Evolutionary conservation across 1,140 invertebrate species (phyloP), one percentile per base, ranked within the genome.

Genomic region (Drosophila insularis): DNA sequence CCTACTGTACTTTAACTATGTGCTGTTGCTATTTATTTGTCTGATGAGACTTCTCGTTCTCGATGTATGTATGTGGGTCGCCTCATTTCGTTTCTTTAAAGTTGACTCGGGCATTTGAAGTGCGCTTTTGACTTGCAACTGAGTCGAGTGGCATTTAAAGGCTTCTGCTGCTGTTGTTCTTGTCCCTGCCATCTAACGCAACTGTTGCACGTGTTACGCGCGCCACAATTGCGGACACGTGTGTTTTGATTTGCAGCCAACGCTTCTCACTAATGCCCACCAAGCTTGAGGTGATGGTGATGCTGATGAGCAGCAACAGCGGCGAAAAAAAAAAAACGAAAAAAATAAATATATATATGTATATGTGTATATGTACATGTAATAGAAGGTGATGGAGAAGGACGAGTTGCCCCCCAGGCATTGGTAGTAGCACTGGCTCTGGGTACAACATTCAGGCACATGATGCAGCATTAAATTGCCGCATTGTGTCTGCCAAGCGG

Each of bases 401-500:
- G 14, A 23, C 32, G 27, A 46, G 65, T 67, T 75, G 82, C 89
- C 86, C 84, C 61, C 65, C 75, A 63, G 89, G 43, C 43, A 46
- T 19, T 46, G 43, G 43, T 17, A 13, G 10, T 37, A 10, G 35
- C 35, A 37, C 35, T 11, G 10, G 35, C 43, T 21, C 43, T 46
- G 43, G 17, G 14, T 2, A 14, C 4, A 2, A 17, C 43, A 7
- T 27, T 5, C 43, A 7, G 43, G 85, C 81, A 85, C 89, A 91
- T 91, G 89, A 91, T 91, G 90, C 90, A 91, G 90, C 90, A 91
- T 91, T 91, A 91, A 91, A 91, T 91, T 91, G 90, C 85, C 89
- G 90, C 90, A 91, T 91, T 91, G 90, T 91, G 75, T 81, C 79
- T 82, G 81, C 72, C 65, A 62, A 68, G 71, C 74, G 74, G 81